A percentile compares a stretch with the other conserved stretches of the same genome.
Conservation (phyloP, 2,888 invertebrate species). For the Ceriagrion tenellum region DNA sequence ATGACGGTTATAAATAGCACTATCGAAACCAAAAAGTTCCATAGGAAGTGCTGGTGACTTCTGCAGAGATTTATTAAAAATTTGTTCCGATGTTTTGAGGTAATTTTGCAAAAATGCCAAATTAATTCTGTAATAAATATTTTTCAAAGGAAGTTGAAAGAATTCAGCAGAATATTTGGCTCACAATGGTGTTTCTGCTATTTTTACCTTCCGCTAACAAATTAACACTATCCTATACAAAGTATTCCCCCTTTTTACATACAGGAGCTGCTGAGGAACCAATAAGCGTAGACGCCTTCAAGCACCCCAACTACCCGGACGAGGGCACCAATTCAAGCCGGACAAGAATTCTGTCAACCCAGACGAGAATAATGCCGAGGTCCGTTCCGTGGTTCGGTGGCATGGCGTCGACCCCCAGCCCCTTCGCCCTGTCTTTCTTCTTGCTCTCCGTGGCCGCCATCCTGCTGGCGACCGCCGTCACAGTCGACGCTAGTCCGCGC, state of each 20-base stretch:
- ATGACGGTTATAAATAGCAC: too few relatives aligned
- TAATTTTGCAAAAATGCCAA: too few relatives aligned
- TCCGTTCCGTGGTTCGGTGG: conserved; percentile 36
- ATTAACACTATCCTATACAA: too few relatives aligned
- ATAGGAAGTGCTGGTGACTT: too few relatives aligned
- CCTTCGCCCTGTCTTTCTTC: conserved; percentile 45
- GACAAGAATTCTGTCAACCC: not conserved
- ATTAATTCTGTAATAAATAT: too few relatives aligned
- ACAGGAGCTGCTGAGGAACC: not conserved
- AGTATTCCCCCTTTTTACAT: not conserved
- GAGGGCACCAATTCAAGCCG: not conserved
- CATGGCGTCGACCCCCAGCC: conserved; percentile 6
- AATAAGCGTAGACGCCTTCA: not conserved
- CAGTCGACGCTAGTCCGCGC: conserved; percentile 39
- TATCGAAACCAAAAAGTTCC: too few relatives aligned
- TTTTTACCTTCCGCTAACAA: too few relatives aligned
- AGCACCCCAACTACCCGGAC: not conserved
- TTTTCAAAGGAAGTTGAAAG: too few relatives aligned
- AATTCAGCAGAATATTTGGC: too few relatives aligned
- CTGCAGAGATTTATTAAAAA: too few relatives aligned
- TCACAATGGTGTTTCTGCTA: too few relatives aligned
- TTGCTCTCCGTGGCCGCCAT: not conserved
- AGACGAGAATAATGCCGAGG: conserved; percentile 34
- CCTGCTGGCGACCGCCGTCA: conserved; percentile 25
- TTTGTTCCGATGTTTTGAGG: too few relatives aligned